Evolutionary conservation across 2,113 vertebrate species (phyloP).

Genomic region (human): GRCh38 chrX:42871501-42872000

Average conservation of each 20-base stretch:
- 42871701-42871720: background rate
- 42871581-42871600: background rate
- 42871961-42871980: background rate
- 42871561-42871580: background rate
- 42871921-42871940: background rate
- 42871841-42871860: background rate
- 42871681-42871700: background rate
- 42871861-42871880: background rate
- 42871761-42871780: background rate
- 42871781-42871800: background rate
- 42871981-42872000: background rate
- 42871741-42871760: background rate
- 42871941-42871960: background rate
- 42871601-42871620: background rate
- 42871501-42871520: background rate
- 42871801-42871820: background rate
- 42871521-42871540: background rate
- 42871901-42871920: background rate
- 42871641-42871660: background rate
- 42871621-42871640: background rate
- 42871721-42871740: background rate
- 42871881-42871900: background rate
- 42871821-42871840: background rate
- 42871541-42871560: background rate
- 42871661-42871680: background rate